Percentiles rank a stretch among this genome's conserved stretches.
Evolutionary conservation across 2,888 invertebrate genomes (phyloP).

Genomic region (Caenorhabditis zanzibari): DNA sequence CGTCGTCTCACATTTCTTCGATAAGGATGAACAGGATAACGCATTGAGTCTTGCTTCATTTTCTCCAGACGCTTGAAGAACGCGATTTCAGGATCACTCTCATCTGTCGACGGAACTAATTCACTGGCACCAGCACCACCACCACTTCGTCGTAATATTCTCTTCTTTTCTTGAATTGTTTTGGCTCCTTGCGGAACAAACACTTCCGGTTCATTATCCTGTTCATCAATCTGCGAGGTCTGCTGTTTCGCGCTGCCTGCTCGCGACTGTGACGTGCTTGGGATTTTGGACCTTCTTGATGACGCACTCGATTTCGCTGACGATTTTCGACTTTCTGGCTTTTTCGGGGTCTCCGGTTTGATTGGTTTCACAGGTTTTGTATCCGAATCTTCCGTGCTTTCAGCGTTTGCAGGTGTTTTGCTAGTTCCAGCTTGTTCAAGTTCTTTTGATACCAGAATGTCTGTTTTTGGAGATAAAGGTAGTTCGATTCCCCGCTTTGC

Average conservation of each 20-base stretch:
- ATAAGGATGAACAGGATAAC: slow-evolving; percentile 34
- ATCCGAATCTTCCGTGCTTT: slow-evolving; percentile 48
- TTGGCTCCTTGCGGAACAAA: slow-evolving; percentile 58
- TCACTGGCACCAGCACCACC: slow-evolving; percentile 30
- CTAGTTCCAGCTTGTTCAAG: slow-evolving; percentile 20
- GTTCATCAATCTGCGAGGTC: slow-evolving; percentile 53
- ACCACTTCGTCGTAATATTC: slow-evolving; percentile 34
- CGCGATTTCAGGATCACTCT: slow-evolving; percentile 69
- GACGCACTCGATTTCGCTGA: slow-evolving; percentile 60
- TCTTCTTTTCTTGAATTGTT: slow-evolving; percentile 32
- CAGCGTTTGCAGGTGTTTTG: background rate
- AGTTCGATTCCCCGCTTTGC: slow-evolving; percentile 69
- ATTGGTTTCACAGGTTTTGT: slow-evolving; percentile 32
- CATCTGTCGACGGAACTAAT: slow-evolving; percentile 62
- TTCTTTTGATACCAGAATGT: slow-evolving; percentile 8
- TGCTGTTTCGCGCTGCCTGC: slow-evolving; percentile 41
- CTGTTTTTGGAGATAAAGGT: slow-evolving; percentile 62
- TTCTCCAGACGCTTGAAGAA: slow-evolving; percentile 64
- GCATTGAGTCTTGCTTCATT: slow-evolving; percentile 43
- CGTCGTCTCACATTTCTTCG: slow-evolving; percentile 37
- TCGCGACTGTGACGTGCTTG: slow-evolving; percentile 51
- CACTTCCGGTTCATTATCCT: slow-evolving; percentile 56
- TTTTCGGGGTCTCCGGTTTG: slow-evolving; percentile 27
- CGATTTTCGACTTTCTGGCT: slow-evolving; percentile 48
- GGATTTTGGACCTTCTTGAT: slow-evolving; percentile 46